Evolutionary conservation across 2,113 vertebrate species (phyloP), one percentile per base, ranked within the genome.

Genomic region (Chamaetylas fuelleborni): DNA sequence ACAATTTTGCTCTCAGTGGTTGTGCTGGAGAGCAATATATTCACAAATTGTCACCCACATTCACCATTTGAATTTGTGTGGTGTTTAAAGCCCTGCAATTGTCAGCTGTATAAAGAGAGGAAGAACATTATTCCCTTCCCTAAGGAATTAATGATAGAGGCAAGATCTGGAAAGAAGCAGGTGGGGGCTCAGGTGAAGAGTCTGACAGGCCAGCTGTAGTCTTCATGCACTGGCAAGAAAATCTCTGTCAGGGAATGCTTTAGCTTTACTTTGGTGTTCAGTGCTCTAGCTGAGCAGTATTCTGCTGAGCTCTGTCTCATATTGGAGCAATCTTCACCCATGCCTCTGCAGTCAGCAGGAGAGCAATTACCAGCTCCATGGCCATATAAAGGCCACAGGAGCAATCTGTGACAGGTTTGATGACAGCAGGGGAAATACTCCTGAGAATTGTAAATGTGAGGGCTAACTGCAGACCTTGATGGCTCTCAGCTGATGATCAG

Each of bases 351-450:
- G 64, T 47, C 72, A 83, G 20, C 58, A 25, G 50, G 54, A 79
- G 57, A 85, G 45, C 62, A 73, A 34, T 83, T 86, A 81, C 19
- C 50, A 85, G 58, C 38, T 88, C 64, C 24, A 33, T 51, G 48
- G 42, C 73, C 73, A 14, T 85, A 79, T 88, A 92, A 91, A 87
- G 69, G 56, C 45, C 57, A 53, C 57, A 64, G 33, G 20, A 85
- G 36, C 48, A 72, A 65, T 60, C 64, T 48, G 12, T 85, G 81
- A 87, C 53, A 80, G 70, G 91, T 76, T 89, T 92, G 77, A 92
- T 90, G 94, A 94, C 95, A 96, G 78, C 62, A 80, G 62, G 34
- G 86, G 78, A 92, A 95, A 85, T 77, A 7, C 54, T 57, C 58
- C 42, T 82, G 81, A 70, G 70, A 80, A 87, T 2, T 80, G 45